Evolutionary conservation across 2,113 vertebrate genomes (phyloP).

Genomic region (Rana temporaria): DNA sequence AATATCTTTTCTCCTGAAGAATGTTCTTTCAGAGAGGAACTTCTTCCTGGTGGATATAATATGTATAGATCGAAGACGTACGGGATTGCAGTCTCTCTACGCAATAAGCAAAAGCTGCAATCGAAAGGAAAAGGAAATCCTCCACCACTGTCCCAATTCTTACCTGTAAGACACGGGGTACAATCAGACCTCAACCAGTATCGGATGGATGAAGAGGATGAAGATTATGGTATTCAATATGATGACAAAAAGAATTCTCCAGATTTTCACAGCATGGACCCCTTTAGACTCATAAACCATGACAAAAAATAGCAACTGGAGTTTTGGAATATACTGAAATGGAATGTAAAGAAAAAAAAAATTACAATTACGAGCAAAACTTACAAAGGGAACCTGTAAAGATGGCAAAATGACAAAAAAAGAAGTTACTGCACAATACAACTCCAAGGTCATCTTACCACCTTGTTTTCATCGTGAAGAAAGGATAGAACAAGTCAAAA

Average conservation of each 20-base stretch:
- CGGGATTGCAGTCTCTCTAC: slow-evolving; percentile 78
- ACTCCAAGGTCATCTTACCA: too few relatives aligned
- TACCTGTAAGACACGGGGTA: slow-evolving; percentile 81
- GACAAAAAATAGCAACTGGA: slow-evolving; percentile 74
- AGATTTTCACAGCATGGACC: slow-evolving; percentile 80
- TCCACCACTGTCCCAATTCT: slow-evolving; percentile 83
- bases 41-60: slow-evolving; percentile 85
- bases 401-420: too few relatives aligned
- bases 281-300: slow-evolving; percentile 82
- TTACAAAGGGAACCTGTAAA: too few relatives aligned
- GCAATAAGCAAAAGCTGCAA: slow-evolving; percentile 78
- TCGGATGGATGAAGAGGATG: slow-evolving; percentile 44
- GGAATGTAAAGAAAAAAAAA: neutral
- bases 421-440: too few relatives aligned
- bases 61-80: slow-evolving; percentile 82
- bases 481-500: too few relatives aligned
- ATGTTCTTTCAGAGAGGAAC: slow-evolving; percentile 88
- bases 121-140: slow-evolving; percentile 72
- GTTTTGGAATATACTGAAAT: neutral
- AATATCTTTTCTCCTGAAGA: slow-evolving; percentile 79
- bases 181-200: slow-evolving; percentile 59
- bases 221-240: slow-evolving; percentile 59
- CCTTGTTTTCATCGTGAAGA: too few relatives aligned
- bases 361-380: too few relatives aligned
- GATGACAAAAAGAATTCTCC: slow-evolving; percentile 2